These are phyloP conservation scores for Venustaconcha ellipsiformis DNA, from an alignment of 1,140 invertebrate species.

Conservation along the genomic window DNA sequence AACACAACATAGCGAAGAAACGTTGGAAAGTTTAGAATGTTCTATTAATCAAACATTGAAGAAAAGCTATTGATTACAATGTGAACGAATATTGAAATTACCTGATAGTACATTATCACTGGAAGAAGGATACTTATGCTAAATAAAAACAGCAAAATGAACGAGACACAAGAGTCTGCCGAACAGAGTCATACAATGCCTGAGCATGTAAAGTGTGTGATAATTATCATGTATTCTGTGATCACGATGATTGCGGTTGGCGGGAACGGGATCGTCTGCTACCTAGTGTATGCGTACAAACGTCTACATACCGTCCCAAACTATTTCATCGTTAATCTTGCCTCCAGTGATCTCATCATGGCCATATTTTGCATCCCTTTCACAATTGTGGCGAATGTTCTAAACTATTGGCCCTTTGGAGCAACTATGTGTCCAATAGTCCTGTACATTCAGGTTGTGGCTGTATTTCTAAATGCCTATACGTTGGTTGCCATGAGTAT, in stretches of 20 bases:
- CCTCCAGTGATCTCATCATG: slow-evolving; percentile 94
- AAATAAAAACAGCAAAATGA: too few relatives aligned
- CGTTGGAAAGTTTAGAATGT: too few relatives aligned
- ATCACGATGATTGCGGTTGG: slow-evolving; percentile 71
- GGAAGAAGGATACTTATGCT: too few relatives aligned
- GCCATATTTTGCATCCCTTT: slow-evolving; percentile 93
- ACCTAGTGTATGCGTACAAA: slow-evolving; percentile 83
- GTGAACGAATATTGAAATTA: too few relatives aligned
- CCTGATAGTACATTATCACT: too few relatives aligned
- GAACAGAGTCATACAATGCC: slow-evolving; percentile 28
- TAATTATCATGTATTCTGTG: slow-evolving; percentile 56
- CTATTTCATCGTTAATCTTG: slow-evolving; percentile 95
- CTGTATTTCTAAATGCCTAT: slow-evolving; percentile 94
- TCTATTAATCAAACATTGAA: too few relatives aligned
- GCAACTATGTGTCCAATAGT: slow-evolving; percentile 87
- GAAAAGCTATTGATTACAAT: too few relatives aligned
- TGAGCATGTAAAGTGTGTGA: slow-evolving; percentile 39
- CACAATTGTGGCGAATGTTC: slow-evolving; percentile 86
- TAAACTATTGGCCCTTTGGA: slow-evolving; percentile 90
- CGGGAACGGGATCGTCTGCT: slow-evolving; percentile 91
- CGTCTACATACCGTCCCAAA: slow-evolving; percentile 94
- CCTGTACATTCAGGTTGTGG: slow-evolving; percentile 91
- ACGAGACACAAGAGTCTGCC: too few relatives aligned
- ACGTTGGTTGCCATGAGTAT: slow-evolving; percentile 95
- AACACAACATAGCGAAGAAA: too few relatives aligned